Percentiles rank a stretch among this genome's conserved stretches.
phyloP scores from a whole-genome alignment of 1,140 invertebrate species.

The Triops cancriformis region DNA sequence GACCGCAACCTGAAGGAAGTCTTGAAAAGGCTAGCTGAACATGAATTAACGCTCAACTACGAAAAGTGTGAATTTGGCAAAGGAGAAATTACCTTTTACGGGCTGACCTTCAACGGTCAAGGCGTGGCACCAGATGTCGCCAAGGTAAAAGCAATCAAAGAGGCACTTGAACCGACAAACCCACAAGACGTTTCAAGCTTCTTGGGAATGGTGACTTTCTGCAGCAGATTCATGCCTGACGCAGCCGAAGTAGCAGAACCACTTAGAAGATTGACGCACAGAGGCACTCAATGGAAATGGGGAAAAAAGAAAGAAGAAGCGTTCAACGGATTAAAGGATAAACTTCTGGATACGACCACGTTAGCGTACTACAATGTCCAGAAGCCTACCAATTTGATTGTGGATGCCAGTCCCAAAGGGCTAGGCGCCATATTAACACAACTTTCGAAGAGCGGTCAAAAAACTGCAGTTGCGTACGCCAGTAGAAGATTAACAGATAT shows the following conservation, averaged over 20 bases:
- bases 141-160: constrained; percentile 32
- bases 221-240: constrained; percentile 37
- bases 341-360: constrained; percentile 23
- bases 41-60: constrained; percentile 31
- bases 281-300: constrained; percentile 31
- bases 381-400: constrained; percentile 34
- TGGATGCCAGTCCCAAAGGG: constrained; percentile 38
- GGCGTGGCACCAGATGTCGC: constrained; percentile 30
- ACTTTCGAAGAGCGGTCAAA: constrained; percentile 36
- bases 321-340: constrained; percentile 30
- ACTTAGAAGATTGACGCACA: constrained; percentile 31
- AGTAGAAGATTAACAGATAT: constrained; percentile 37
- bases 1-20: constrained; percentile 31
- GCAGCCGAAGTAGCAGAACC: constrained; percentile 34
- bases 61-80: constrained; percentile 32
- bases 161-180: constrained; percentile 29
- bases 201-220: constrained; percentile 36
- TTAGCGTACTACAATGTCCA: constrained; percentile 35
- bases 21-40: constrained; percentile 29
- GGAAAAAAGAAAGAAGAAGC: constrained; percentile 18
- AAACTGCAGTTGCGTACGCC: constrained; percentile 39
- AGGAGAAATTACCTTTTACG: constrained; percentile 31
- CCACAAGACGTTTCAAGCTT: not conserved
- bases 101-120: constrained; percentile 28
- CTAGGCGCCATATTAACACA: constrained; percentile 42